These are phyloP conservation scores for Acanthococcus lagerstroemiae DNA, from an alignment of 2,888 invertebrate species.

Conservation along the genomic window DNA sequence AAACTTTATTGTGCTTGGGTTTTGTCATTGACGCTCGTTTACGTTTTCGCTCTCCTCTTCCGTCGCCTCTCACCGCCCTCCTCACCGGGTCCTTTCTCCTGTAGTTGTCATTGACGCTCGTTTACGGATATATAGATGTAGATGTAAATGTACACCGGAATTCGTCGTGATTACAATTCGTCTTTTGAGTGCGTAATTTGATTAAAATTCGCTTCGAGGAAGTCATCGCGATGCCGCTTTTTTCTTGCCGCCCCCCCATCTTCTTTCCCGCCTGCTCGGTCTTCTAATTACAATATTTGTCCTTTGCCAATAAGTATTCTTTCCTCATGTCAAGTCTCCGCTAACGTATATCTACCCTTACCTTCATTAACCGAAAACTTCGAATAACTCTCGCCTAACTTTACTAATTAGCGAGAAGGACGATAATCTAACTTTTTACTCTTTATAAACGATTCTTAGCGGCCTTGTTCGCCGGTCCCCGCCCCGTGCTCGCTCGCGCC, in stretches of 20 bases:
- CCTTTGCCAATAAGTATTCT: conserved; percentile 28
- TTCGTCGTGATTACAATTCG: conserved; percentile 16
- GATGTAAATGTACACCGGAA: no score
- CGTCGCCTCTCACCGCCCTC: neutral
- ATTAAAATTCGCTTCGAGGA: conserved; percentile 19
- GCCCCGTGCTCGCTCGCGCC: neutral
- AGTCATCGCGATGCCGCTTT: no score
- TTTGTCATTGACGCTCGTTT: conserved; percentile 22
- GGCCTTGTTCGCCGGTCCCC: neutral
- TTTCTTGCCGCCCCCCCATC: conserved; percentile 3
- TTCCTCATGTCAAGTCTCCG: conserved; percentile 21
- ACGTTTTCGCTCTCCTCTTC: neutral
- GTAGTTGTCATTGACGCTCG: neutral
- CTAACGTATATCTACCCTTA: conserved; percentile 10
- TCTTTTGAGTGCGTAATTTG: conserved; percentile 18
- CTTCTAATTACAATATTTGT: conserved; percentile 28
- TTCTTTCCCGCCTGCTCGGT: neutral
- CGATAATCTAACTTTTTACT: conserved; percentile 30
- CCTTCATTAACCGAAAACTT: conserved; percentile 29
- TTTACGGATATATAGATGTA: neutral
- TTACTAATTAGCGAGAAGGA: conserved; percentile 28
- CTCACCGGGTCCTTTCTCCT: no score
- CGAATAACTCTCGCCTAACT: conserved; percentile 27
- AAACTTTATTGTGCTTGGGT: neutral
- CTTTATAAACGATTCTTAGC: conserved; percentile 23